phyloP scores from a whole-genome alignment of 2,797 vertebrate species.

The Mormyrops attenuatus region DNA sequence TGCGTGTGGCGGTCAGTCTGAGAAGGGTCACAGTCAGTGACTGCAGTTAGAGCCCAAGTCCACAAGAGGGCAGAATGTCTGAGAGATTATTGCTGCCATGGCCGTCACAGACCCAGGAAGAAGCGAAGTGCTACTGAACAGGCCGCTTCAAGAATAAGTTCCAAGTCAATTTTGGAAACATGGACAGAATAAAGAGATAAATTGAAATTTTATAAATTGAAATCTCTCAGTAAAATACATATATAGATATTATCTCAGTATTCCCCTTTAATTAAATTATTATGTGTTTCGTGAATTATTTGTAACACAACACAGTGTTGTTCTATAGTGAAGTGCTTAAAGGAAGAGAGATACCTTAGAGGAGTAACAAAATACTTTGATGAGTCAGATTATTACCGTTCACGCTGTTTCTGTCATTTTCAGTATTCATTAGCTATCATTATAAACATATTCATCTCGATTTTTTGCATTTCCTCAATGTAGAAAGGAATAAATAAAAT shows the following conservation, averaged over 20 bases:
- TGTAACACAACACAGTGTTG: neutral
- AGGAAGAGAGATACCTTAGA: neutral
- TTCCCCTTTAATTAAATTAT: neutral
- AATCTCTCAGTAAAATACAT: neutral
- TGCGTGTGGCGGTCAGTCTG: neutral
- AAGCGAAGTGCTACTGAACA: neutral
- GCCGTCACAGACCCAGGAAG: neutral
- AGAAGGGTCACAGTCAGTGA: neutral
- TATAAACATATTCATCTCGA: neutral
- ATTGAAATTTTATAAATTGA: neutral
- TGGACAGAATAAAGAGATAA: neutral
- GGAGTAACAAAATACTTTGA: neutral
- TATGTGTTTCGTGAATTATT: neutral
- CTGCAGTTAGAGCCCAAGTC: neutral
- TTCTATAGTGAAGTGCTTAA: neutral
- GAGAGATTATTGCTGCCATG: neutral
- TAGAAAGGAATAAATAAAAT: neutral
- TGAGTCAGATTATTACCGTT: neutral
- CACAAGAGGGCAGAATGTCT: neutral
- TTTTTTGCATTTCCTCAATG: neutral
- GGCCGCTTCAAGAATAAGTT: neutral
- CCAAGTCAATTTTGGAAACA: neutral
- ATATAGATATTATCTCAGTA: neutral
- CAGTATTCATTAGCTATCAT: neutral
- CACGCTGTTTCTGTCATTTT: neutral